Percentiles rank a stretch among this genome's conserved stretches.
Conservation (phyloP, 2,888 invertebrate species). For the Malthinus flaveolus region DNA sequence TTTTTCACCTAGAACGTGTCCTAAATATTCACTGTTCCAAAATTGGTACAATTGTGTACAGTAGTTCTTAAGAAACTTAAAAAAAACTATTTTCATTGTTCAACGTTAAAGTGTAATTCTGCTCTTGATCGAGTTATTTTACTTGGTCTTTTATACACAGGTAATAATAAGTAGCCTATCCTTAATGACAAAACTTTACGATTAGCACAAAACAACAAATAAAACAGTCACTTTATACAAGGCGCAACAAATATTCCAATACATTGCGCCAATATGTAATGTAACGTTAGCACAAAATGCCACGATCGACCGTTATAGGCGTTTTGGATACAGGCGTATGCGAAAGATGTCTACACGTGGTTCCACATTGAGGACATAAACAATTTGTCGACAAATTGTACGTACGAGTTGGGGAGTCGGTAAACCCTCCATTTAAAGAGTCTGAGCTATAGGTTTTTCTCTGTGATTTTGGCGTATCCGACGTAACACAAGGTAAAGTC, state of each 20-base stretch:
- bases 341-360: conserved; percentile 53
- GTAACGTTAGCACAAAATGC: conserved; percentile 55
- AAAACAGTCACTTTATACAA: conserved; percentile 16
- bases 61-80: too few relatives aligned
- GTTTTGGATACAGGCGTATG: conserved; percentile 53
- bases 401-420: conserved; percentile 48
- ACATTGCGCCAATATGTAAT: conserved; percentile 17
- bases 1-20: too few relatives aligned
- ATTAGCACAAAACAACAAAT: conserved; percentile 8
- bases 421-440: conserved; percentile 43
- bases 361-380: conserved; percentile 56
- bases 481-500: conserved; percentile 30
- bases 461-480: conserved; percentile 36
- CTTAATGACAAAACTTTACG: too few relatives aligned
- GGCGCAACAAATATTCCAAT: conserved; percentile 14
- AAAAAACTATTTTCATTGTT: too few relatives aligned
- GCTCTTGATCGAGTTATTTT: too few relatives aligned
- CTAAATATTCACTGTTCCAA: too few relatives aligned
- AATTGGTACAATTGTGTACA: too few relatives aligned
- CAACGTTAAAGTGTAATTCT: too few relatives aligned
- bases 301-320: conserved; percentile 55
- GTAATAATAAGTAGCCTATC: too few relatives aligned
- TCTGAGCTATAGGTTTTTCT: conserved; percentile 43
- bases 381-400: conserved; percentile 50
- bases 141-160: too few relatives aligned